Percentiles rank a stretch among this genome's conserved stretches.
phyloP scores from a whole-genome alignment of 2,888 invertebrate species.

The Oscheius sp. region DNA sequence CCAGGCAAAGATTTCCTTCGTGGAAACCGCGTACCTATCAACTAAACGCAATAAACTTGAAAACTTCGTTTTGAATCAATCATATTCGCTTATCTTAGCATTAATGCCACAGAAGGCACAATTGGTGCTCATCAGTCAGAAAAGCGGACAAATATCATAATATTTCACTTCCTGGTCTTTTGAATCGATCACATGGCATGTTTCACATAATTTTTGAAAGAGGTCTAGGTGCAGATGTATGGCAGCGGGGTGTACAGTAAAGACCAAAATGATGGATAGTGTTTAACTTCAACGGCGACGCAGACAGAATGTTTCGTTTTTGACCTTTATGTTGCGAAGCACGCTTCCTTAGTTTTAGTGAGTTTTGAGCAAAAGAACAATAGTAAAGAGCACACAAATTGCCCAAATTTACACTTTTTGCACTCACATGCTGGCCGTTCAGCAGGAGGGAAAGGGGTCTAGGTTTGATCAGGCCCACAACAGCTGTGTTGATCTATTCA shows the following conservation, averaged over 20 bases:
- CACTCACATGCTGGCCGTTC: constrained; percentile 18
- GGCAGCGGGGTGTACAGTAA: constrained; percentile 2
- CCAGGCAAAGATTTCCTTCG: not conserved
- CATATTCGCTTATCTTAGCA: not conserved
- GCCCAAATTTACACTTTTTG: constrained; percentile 17
- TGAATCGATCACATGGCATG: not conserved
- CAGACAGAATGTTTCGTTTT: constrained; percentile 16
- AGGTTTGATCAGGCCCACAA: constrained; percentile 24
- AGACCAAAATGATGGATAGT: constrained; percentile 3
- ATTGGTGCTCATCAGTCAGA: constrained; percentile 5
- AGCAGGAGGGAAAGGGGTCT: not conserved
- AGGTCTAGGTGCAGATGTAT: constrained; percentile 5
- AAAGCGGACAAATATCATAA: not conserved
- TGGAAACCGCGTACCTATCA: no score
- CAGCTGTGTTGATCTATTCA: constrained; percentile 35
- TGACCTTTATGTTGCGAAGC: constrained; percentile 14
- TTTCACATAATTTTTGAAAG: not conserved
- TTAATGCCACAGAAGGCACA: not conserved
- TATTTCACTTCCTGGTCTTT: not conserved
- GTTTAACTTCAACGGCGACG: not conserved
- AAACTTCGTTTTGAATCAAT: no score
- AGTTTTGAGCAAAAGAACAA: not conserved
- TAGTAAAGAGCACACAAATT: not conserved
- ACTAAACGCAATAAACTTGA: no score
- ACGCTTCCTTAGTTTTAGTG: not conserved